Conservation (phyloP, 1,140 invertebrate genomes). For the Apis laboriosa region DNA sequence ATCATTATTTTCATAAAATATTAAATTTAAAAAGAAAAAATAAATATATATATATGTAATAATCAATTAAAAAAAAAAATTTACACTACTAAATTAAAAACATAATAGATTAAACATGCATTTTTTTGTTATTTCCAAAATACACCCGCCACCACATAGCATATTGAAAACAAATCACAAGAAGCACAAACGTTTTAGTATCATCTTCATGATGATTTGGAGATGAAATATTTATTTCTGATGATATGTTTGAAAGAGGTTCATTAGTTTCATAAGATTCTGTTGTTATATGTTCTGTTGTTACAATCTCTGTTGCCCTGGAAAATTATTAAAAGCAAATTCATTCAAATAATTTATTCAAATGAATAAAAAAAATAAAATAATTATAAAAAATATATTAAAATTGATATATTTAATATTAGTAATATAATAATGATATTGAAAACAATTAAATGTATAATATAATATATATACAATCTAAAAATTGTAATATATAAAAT, state of each 20-base stretch:
- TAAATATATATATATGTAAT: background rate
- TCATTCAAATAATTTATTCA: slow-evolving; percentile 17
- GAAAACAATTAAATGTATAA: background rate
- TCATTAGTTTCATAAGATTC: slow-evolving; percentile 13
- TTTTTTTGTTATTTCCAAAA: background rate
- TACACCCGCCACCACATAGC: slow-evolving; percentile 29
- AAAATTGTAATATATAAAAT: slow-evolving; percentile 3
- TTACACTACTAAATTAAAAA: background rate
- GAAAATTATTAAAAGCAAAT: slow-evolving; percentile 41
- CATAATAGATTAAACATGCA: background rate
- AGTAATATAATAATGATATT: background rate
- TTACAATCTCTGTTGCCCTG: slow-evolving; percentile 30
- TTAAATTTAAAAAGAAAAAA: background rate
- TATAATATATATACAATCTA: background rate
- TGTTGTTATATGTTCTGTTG: slow-evolving; percentile 1
- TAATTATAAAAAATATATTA: background rate
- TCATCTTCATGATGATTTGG: slow-evolving; percentile 31
- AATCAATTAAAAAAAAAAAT: background rate
- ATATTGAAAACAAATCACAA: slow-evolving; percentile 36
- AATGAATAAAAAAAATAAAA: slow-evolving; percentile 19
- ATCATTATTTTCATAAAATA: background rate
- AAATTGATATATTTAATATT: background rate
- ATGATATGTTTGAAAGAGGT: slow-evolving; percentile 5
- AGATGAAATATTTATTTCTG: slow-evolving; percentile 6
- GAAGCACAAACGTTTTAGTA: slow-evolving; percentile 51